Percentiles rank a stretch among this genome's conserved stretches.
phyloP scores from a whole-genome alignment of 2,888 invertebrate species.

The Parapristionchus giblindavisi region DNA sequence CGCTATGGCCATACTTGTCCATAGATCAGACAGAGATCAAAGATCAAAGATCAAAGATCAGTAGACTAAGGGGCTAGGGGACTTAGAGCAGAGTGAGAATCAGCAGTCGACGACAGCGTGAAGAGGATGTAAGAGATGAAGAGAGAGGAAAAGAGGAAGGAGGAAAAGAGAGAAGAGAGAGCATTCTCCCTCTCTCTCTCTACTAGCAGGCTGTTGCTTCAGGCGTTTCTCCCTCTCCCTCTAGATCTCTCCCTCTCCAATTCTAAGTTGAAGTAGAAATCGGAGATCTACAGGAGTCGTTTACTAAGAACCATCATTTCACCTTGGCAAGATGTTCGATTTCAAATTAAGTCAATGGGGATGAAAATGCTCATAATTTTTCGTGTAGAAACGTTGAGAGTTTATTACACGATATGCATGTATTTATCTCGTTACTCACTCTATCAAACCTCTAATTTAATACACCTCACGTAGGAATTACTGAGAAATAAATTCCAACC shows the following conservation, averaged over 20 bases:
- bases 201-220: background rate
- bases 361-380: too few relatives aligned
- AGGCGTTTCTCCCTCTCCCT: constrained; percentile 16
- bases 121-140: background rate
- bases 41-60: background rate
- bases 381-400: too few relatives aligned
- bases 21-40: background rate
- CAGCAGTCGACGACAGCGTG: background rate
- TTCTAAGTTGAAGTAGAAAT: too few relatives aligned
- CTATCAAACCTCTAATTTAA: too few relatives aligned
- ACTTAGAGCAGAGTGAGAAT: constrained; percentile 23
- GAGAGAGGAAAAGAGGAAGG: constrained; percentile 4
- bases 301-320: too few relatives aligned
- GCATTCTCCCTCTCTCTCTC: constrained; percentile 19
- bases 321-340: too few relatives aligned
- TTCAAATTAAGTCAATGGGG: too few relatives aligned
- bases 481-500: too few relatives aligned
- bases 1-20: constrained; percentile 53
- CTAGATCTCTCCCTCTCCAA: background rate
- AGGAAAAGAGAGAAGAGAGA: background rate
- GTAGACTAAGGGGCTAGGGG: background rate
- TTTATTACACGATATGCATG: too few relatives aligned
- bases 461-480: too few relatives aligned
- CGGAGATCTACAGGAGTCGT: too few relatives aligned
- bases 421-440: too few relatives aligned